Evolutionary conservation across 2,888 invertebrate species (phyloP).

Genomic region (Andrena haemorrhoa): DNA sequence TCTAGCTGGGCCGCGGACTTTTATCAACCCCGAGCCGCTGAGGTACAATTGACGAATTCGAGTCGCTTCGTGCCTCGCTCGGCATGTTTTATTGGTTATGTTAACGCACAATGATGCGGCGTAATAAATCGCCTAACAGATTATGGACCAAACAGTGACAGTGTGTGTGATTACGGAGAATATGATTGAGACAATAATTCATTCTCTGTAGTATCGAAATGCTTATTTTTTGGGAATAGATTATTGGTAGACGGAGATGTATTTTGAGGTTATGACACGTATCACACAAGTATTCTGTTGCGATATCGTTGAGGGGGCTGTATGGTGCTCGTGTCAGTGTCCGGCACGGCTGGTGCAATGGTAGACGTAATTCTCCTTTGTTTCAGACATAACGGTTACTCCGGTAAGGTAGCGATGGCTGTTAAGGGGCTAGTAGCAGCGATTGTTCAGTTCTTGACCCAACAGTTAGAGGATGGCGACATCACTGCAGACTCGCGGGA

Average conservation of each 20-base stretch:
- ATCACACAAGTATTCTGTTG: constrained; percentile 2
- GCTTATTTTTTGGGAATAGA: neutral
- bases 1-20: neutral
- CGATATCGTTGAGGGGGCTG: neutral
- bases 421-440: constrained; percentile 86
- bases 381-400: constrained; percentile 44
- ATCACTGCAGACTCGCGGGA: constrained; percentile 87
- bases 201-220: neutral
- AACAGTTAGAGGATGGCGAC: constrained; percentile 86
- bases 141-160: neutral
- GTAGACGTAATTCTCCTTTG: neutral
- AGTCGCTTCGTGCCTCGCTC: constrained; percentile 15
- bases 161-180: neutral
- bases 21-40: neutral
- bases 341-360: neutral
- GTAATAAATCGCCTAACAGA: constrained; percentile 34
- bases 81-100: constrained; percentile 69
- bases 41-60: constrained; percentile 4
- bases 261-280: constrained; percentile 63
- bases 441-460: constrained; percentile 87
- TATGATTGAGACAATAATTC: neutral
- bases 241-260: neutral
- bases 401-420: constrained; percentile 73
- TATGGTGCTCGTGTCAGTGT: neutral
- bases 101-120: constrained; percentile 66